Evolutionary conservation across 2,888 invertebrate species (phyloP).

Genomic region (Liodrosophila aerea): DNA sequence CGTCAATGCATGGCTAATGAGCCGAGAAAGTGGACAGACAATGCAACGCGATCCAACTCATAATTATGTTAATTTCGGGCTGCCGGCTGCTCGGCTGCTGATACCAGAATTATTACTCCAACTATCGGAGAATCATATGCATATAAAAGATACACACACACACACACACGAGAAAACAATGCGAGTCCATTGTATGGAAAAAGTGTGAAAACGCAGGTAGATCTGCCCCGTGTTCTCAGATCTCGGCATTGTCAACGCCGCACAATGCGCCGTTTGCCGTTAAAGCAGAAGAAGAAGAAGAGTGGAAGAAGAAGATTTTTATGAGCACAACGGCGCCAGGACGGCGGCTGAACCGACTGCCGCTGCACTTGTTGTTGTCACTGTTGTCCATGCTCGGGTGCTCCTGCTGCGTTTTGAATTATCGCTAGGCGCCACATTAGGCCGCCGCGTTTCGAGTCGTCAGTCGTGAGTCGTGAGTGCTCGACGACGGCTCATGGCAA

Average conservation of each 20-base stretch:
- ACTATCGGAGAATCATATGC: constrained; percentile 35
- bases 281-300: neutral
- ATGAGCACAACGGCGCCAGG: constrained; percentile 74
- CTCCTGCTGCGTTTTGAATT: constrained; percentile 77
- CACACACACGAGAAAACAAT: constrained; percentile 24
- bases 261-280: constrained; percentile 19
- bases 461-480: constrained; percentile 6
- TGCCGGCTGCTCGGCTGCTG: constrained; percentile 62
- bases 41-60: constrained; percentile 35
- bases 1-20: constrained; percentile 75
- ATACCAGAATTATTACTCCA: neutral
- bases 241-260: constrained; percentile 50
- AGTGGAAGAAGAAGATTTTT: constrained; percentile 62
- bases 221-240: constrained; percentile 27
- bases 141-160: constrained; percentile 23
- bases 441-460: constrained; percentile 35
- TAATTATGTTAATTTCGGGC: constrained; percentile 79
- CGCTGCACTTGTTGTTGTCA: constrained; percentile 50
- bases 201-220: constrained; percentile 73
- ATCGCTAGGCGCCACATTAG: constrained; percentile 76
- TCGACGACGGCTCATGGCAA: constrained; percentile 44
- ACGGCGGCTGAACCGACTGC: constrained; percentile 47
- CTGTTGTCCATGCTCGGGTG: constrained; percentile 36
- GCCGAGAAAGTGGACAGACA: constrained; percentile 64
- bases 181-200: constrained; percentile 52